phyloP scores from a whole-genome alignment of 2,113 vertebrate genomes.

The Lycocorax pyrrhopterus region DNA sequence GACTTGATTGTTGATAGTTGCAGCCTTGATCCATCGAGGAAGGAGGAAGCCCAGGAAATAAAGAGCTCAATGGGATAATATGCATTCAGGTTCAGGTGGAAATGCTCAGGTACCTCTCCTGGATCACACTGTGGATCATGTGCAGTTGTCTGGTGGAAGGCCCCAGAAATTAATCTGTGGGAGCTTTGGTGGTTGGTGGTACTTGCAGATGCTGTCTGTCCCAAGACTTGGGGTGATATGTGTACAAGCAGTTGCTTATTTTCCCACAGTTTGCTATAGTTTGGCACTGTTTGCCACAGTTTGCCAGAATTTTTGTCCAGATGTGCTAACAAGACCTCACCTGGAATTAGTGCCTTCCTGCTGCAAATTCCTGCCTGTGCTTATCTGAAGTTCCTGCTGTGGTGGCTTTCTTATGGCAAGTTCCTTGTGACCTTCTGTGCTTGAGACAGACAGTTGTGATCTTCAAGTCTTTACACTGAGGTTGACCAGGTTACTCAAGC shows the following conservation, averaged over 20 bases:
- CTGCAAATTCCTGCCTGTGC: neutral
- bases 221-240: neutral
- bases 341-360: neutral
- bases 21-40: neutral
- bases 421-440: neutral
- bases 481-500: neutral
- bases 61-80: neutral
- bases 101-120: neutral
- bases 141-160: neutral
- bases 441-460: neutral
- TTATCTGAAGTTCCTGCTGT: neutral
- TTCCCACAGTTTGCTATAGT: neutral
- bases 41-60: neutral
- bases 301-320: neutral
- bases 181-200: neutral
- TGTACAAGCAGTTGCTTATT: neutral
- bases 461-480: neutral
- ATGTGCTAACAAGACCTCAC: neutral
- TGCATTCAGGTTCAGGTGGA: neutral
- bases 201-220: neutral
- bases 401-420: neutral
- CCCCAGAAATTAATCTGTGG: neutral
- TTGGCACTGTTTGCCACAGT: neutral
- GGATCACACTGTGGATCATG: neutral
- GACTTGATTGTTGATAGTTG: neutral